phyloP scores from a whole-genome alignment of 2,797 vertebrate genomes.

The Poecile montanus region DNA sequence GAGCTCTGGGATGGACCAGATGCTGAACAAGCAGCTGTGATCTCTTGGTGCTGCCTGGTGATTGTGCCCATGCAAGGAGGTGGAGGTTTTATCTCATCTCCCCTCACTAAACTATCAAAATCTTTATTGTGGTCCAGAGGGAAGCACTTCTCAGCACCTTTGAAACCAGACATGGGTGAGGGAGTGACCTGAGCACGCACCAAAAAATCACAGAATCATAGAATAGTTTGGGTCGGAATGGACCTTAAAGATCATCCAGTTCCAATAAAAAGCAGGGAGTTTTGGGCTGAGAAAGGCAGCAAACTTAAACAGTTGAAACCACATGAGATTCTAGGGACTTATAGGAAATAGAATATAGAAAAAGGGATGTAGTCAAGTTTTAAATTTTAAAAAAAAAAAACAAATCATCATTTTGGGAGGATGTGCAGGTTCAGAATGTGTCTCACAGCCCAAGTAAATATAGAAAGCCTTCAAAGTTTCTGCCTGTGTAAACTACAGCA shows the following conservation, averaged over 20 bases:
- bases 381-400: background rate
- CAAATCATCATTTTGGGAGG: background rate
- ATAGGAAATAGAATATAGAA: background rate
- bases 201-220: background rate
- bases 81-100: background rate
- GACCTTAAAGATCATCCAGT: background rate
- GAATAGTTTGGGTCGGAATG: background rate
- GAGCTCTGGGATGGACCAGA: background rate
- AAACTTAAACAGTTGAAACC: background rate
- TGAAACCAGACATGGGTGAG: background rate
- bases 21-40: background rate
- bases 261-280: background rate
- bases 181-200: background rate
- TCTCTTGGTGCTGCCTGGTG: background rate
- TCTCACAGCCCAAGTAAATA: background rate
- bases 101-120: fast-evolving
- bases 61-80: background rate
- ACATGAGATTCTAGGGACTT: background rate
- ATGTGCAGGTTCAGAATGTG: background rate
- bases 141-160: background rate
- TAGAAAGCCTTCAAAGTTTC: background rate
- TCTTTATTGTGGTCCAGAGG: background rate
- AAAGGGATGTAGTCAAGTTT: background rate
- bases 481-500: background rate
- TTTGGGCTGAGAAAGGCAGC: background rate